Evolutionary conservation across 2,888 invertebrate species (phyloP), one percentile per base, ranked within the genome.

Genomic region (Polyploca ridens): DNA sequence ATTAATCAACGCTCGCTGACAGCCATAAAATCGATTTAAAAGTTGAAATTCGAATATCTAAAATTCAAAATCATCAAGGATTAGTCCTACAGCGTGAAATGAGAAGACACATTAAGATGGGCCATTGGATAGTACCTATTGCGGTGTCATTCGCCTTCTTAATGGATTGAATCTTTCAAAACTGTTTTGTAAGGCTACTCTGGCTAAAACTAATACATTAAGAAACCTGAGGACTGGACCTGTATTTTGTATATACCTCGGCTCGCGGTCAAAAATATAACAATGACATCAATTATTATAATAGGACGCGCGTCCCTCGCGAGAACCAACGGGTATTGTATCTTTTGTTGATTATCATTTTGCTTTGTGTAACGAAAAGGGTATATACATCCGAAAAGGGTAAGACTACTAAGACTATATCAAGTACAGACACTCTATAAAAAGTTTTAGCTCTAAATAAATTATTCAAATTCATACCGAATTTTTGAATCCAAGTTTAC

Each of bases 1-100:
- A 60, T 60, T 60, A 60, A 60, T 60, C 60, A 38, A 60, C 60
- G 13, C 13, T 60, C 38, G 16, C 10, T 38, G 58, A 33, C 58
- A 33, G n/a, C 38, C 3, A 16, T 16, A 10, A 60, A 60, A 5
- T 41, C 41, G 13, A 41, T 41, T 60, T 60, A 19, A 27, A 61
- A 41, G 27, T 61, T 41, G 19, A 14, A 41, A 61, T 27, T 61
- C 27, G 27, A 13, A 14, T 33, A 61, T 61, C 13, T 10, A 7
- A 41, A 44, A 44, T 41, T 44, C 13, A 61, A 41, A 3, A 11
- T 38, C 60, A 60, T 60, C 61, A 1, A 54, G 19, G 3, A 0
- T 8, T 13, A 19, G 38, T n/a, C 41, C 35, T n/a, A 35, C 14
- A 8, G 41, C 5, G 60, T 16, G 14, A 49, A 49, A 60, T 59